A percentile compares a stretch with the other conserved stretches of the same genome.
phyloP scores from a whole-genome alignment of 2,113 vertebrate genomes.

The Epinephelus lanceolatus region DNA sequence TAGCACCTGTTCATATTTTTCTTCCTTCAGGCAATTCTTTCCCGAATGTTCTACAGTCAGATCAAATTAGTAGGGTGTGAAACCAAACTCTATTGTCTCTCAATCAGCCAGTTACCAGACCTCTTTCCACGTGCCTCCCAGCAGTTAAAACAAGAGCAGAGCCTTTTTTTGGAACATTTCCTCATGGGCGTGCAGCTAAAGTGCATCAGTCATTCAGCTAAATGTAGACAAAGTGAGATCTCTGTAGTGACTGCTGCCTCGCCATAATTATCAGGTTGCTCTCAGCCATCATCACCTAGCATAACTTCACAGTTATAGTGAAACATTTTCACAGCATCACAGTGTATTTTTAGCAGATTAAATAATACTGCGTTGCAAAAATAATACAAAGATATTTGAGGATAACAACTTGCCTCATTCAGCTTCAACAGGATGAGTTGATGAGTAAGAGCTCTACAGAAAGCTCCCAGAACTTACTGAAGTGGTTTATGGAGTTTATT shows the following conservation, averaged over 20 bases:
- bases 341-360: slow-evolving; percentile 19
- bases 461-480: slow-evolving; percentile 6
- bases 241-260: slow-evolving; percentile 3
- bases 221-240: slow-evolving; percentile 14
- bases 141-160: slow-evolving; percentile 19
- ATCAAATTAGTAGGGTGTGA: slow-evolving; percentile 39
- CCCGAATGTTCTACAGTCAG: slow-evolving; percentile 19
- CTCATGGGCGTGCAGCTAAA: not conserved
- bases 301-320: slow-evolving; percentile 28
- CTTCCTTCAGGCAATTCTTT: slow-evolving; percentile 27
- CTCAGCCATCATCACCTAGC: slow-evolving; percentile 29
- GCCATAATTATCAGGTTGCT: slow-evolving; percentile 28
- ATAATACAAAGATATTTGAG: not conserved
- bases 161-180: slow-evolving; percentile 6
- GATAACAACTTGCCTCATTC: not conserved
- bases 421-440: slow-evolving; percentile 15
- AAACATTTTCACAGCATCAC: slow-evolving; percentile 22
- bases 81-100: slow-evolving; percentile 25
- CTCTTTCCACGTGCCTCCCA: not conserved
- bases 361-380: not conserved
- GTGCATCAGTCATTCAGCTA: slow-evolving; percentile 15
- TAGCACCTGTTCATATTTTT: not conserved
- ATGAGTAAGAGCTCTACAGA: slow-evolving; percentile 1
- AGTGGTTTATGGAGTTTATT: not conserved
- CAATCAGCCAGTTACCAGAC: slow-evolving; percentile 19